A percentile compares a stretch with the other conserved stretches of the same genome.
phyloP scores from a whole-genome alignment of 2,888 invertebrate species.

The Caenorhabditis afra region DNA sequence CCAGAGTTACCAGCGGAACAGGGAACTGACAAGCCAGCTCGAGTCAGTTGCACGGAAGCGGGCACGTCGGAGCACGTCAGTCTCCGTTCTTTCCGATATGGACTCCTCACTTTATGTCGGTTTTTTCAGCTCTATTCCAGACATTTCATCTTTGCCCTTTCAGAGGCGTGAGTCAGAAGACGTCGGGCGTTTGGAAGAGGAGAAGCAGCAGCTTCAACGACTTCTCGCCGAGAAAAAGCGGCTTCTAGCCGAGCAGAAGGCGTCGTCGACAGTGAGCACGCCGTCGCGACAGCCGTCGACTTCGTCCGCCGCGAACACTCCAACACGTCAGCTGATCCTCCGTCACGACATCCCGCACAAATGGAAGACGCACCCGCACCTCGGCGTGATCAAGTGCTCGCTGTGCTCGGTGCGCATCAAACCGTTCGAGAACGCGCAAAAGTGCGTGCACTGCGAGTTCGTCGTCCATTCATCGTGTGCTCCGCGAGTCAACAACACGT shows the following conservation, averaged over 20 bases:
- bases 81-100: conserved; percentile 46
- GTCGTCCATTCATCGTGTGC: conserved; percentile 52
- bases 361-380: conserved; percentile 57
- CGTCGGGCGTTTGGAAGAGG: conserved; percentile 27
- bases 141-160: conserved; percentile 1
- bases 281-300: background rate
- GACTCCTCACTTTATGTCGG: conserved; percentile 14
- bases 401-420: conserved; percentile 59
- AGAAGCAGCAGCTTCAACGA: conserved; percentile 29
- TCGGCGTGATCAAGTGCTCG: conserved; percentile 56
- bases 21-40: conserved; percentile 47
- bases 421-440: conserved; percentile 42
- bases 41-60: conserved; percentile 53
- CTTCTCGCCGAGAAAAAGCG: conserved; percentile 9
- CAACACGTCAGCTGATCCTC: conserved; percentile 28
- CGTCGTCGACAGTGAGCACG: background rate
- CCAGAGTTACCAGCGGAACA: too few relatives aligned
- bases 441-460: conserved; percentile 53
- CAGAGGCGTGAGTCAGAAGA: conserved; percentile 34
- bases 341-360: conserved; percentile 62
- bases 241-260: conserved; percentile 7
- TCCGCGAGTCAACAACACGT: conserved; percentile 54
- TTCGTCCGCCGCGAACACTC: background rate
- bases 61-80: conserved; percentile 48
- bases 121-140: background rate